phyloP scores from a whole-genome alignment of 2,888 invertebrate genomes.

The Opisthograptis luteolata region DNA sequence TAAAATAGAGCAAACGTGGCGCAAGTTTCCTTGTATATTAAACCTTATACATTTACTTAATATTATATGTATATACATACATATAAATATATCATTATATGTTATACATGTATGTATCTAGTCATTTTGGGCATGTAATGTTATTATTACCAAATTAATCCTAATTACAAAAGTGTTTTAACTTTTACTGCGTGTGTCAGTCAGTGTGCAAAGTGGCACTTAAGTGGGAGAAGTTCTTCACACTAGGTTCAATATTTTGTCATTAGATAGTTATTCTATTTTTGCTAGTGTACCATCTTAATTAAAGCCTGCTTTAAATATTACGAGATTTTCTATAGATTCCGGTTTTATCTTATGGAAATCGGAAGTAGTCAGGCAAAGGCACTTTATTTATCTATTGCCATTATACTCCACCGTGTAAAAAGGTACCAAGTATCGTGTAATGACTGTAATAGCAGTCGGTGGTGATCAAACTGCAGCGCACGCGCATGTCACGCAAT shows the following conservation, averaged over 20 bases:
- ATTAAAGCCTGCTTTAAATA: too few species aligned
- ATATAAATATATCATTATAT: too few species aligned
- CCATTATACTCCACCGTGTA: not conserved
- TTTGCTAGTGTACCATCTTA: too few species aligned
- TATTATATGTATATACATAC: too few species aligned
- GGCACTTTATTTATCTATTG: not conserved
- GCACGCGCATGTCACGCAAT: conserved; percentile 70
- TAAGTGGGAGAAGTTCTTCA: conserved; percentile 23
- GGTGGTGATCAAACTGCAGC: conserved; percentile 57
- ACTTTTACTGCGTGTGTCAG: conserved; percentile 47
- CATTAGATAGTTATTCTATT: too few species aligned
- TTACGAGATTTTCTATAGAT: not conserved
- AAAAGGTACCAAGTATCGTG: conserved; percentile 35
- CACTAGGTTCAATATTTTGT: too few species aligned
- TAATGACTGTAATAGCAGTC: conserved; percentile 41
- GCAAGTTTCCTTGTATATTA: too few species aligned
- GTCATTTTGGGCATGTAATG: not conserved
- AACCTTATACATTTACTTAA: too few species aligned
- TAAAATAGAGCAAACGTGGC: too few species aligned
- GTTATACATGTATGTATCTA: too few species aligned
- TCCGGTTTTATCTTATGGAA: too few species aligned
- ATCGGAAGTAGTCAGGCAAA: not conserved
- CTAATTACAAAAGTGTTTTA: conserved; percentile 35
- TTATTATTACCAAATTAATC: conserved; percentile 28
- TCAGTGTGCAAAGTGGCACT: conserved; percentile 47